Evolutionary conservation across 1,140 invertebrate genomes (phyloP).

Genomic region (Lordiphosa stackelbergi): DNA sequence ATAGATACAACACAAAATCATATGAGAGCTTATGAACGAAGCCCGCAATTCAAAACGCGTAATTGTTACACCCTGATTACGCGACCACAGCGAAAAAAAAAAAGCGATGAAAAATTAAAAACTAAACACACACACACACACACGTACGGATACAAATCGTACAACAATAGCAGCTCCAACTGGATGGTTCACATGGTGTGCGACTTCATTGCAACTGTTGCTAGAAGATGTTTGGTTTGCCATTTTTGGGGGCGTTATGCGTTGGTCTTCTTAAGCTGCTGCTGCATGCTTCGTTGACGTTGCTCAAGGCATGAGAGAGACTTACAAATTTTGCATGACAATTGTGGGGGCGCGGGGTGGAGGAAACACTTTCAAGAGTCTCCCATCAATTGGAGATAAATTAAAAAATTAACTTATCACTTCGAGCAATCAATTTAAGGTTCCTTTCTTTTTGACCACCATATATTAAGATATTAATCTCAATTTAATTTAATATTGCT

Average conservation of each 20-base stretch:
- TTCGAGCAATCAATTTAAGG: too few relatives aligned
- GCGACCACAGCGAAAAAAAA: slow-evolving; percentile 43
- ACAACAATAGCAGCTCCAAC: slow-evolving; percentile 9
- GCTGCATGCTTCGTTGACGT: slow-evolving; percentile 7
- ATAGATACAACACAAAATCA: slow-evolving; percentile 5
- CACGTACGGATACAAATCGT: neutral
- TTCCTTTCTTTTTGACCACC: too few relatives aligned
- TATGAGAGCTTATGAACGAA: slow-evolving; percentile 16
- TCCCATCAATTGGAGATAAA: too few relatives aligned
- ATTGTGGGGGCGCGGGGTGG: too few relatives aligned
- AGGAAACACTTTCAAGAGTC: neutral
- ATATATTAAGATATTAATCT: too few relatives aligned
- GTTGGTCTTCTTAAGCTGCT: slow-evolving; percentile 1
- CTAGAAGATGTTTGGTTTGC: slow-evolving; percentile 1
- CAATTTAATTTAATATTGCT: too few relatives aligned
- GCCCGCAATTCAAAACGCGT: slow-evolving; percentile 61
- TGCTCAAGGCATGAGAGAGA: slow-evolving; percentile 3
- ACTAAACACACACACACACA: slow-evolving; percentile 3
- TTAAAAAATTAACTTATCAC: too few relatives aligned
- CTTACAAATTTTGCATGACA: neutral
- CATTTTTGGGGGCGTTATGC: slow-evolving; percentile 9
- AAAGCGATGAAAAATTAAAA: slow-evolving; percentile 27
- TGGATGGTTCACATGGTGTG: slow-evolving; percentile 8
- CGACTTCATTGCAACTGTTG: slow-evolving; percentile 8
- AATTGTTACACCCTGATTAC: slow-evolving; percentile 74